These are phyloP conservation scores for Diarsia rubi DNA, from an alignment of 2,888 invertebrate species.

Conservation along the genomic window DNA sequence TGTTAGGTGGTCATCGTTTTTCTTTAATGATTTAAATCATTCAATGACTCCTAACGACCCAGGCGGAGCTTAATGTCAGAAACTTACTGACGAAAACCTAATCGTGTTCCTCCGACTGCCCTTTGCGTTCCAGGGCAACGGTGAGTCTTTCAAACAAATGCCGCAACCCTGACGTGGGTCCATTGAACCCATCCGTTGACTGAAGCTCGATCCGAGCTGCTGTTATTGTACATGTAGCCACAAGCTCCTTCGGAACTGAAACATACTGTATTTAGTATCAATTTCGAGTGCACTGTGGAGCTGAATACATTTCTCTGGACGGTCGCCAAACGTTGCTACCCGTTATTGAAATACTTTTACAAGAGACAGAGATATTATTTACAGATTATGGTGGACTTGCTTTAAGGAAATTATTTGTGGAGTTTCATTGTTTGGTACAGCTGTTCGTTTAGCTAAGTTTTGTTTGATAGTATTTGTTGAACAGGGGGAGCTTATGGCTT, in stretches of 20 bases:
- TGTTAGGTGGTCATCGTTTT: background rate
- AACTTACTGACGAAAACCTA: too few relatives aligned
- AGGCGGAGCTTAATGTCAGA: too few relatives aligned
- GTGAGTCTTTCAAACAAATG: too few relatives aligned
- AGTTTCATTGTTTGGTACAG: background rate
- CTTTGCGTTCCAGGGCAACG: too few relatives aligned
- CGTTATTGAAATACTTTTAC: conserved; percentile 37
- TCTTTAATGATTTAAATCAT: too few relatives aligned
- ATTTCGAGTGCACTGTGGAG: conserved; percentile 9
- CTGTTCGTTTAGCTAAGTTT: background rate
- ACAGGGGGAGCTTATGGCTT: too few relatives aligned
- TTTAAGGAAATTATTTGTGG: background rate
- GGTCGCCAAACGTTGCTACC: conserved; percentile 12
- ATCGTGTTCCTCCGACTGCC: too few relatives aligned
- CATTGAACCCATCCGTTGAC: too few relatives aligned
- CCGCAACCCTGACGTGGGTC: too few relatives aligned
- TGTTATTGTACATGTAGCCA: background rate
- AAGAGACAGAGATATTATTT: conserved; percentile 22
- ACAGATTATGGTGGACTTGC: conserved; percentile 6
- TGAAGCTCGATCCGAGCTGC: background rate
- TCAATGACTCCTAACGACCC: too few relatives aligned
- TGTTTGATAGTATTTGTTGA: background rate
- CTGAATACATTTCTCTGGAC: conserved; percentile 40
- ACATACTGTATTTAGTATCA: conserved; percentile 15
- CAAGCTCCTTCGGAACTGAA: background rate